These are phyloP conservation scores for Percopsis omiscomaycus DNA, from an alignment of 2,797 vertebrate species.

Conservation along the genomic window DNA sequence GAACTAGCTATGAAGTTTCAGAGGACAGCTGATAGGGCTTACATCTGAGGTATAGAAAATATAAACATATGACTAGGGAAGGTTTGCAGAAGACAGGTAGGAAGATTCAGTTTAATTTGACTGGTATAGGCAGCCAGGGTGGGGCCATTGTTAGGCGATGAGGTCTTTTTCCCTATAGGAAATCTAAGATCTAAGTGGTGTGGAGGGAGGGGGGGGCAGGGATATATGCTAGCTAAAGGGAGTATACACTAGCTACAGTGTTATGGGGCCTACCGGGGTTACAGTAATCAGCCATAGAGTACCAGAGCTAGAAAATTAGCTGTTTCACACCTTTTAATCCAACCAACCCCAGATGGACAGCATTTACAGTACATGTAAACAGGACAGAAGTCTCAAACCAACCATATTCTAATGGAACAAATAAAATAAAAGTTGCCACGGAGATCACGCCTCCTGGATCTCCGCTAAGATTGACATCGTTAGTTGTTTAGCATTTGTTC, in stretches of 20 bases:
- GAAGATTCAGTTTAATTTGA: constrained; percentile 46
- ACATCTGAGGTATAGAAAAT: constrained; percentile 56
- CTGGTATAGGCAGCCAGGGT: background rate
- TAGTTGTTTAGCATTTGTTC: constrained; percentile 53
- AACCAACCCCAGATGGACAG: constrained; percentile 47
- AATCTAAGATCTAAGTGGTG: constrained; percentile 3
- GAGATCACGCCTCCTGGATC: constrained; percentile 34
- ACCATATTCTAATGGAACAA: background rate
- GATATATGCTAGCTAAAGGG: constrained; percentile 43
- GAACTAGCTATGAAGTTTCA: constrained; percentile 45
- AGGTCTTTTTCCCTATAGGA: constrained; percentile 9
- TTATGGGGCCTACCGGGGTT: constrained; percentile 25
- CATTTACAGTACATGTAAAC: constrained; percentile 61
- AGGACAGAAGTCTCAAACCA: constrained; percentile 39
- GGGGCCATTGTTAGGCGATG: constrained; percentile 5
- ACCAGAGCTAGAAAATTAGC: constrained; percentile 38
- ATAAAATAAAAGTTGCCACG: too few relatives aligned
- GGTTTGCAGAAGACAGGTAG: constrained; percentile 44
- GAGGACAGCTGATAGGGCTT: constrained; percentile 52
- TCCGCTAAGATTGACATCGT: constrained; percentile 65
- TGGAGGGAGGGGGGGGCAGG: constrained; percentile 2
- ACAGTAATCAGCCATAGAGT: constrained; percentile 50
- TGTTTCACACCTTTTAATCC: constrained; percentile 42
- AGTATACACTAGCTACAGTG: background rate
- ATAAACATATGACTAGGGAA: constrained; percentile 24